Conservation (phyloP, 2,888 invertebrate genomes). For the Pterostichus madidus region DNA sequence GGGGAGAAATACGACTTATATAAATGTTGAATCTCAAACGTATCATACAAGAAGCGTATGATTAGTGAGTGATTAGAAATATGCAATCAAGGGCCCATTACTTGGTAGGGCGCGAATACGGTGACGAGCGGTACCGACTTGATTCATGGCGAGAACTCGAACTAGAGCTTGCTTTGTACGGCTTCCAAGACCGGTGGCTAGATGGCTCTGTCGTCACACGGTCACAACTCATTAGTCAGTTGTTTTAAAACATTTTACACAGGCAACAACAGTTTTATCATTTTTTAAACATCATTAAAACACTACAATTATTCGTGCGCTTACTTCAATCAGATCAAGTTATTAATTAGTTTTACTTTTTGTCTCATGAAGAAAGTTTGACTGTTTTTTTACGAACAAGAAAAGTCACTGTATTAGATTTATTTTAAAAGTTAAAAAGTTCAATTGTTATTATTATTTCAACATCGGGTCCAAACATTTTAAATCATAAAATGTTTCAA, state of each 20-base stretch:
- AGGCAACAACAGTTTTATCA: constrained; percentile 46
- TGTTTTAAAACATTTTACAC: constrained; percentile 49
- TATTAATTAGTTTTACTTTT: constrained; percentile 12
- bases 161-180: constrained; percentile 79
- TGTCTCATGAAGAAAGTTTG: constrained; percentile 33
- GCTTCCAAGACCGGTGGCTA: constrained; percentile 80
- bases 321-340: constrained; percentile 24
- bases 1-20: constrained; percentile 38
- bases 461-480: constrained; percentile 22
- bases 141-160: constrained; percentile 78
- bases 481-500: constrained; percentile 52
- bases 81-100: constrained; percentile 72
- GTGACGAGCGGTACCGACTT: constrained; percentile 81
- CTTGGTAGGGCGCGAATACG: constrained; percentile 81
- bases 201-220: constrained; percentile 79
- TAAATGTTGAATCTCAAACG: constrained; percentile 39
- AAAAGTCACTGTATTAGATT: constrained; percentile 26
- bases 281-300: constrained; percentile 29
- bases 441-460: constrained; percentile 35
- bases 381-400: constrained; percentile 45
- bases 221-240: constrained; percentile 75
- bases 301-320: constrained; percentile 2
- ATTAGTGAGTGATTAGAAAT: constrained; percentile 26
- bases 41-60: constrained; percentile 50
- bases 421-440: constrained; percentile 41